Percentiles rank a stretch among this genome's conserved stretches.
Evolutionary conservation across 2,888 invertebrate species (phyloP).

Genomic region (Pandemis cinnamomeana): DNA sequence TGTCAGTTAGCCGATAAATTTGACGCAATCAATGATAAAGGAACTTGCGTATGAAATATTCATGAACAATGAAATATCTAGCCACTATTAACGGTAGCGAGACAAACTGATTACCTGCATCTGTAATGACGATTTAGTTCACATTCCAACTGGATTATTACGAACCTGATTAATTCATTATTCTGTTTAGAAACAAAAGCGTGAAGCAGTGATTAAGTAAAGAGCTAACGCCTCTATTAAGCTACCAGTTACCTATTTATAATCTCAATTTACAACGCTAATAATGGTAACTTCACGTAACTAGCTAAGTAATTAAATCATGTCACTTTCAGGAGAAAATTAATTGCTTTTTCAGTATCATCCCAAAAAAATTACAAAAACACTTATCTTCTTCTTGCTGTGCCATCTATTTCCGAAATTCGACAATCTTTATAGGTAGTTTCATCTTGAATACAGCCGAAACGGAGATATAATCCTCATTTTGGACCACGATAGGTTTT

Average conservation of each 20-base stretch:
- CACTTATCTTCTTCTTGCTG: too few species aligned
- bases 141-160: constrained; percentile 36
- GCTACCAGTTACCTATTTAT: background rate
- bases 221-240: background rate
- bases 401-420: too few species aligned
- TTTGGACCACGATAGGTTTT: too few species aligned
- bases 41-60: constrained; percentile 47
- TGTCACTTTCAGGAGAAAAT: too few species aligned
- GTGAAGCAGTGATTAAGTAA: background rate
- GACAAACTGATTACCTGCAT: constrained; percentile 31
- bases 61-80: constrained; percentile 38
- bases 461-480: too few species aligned
- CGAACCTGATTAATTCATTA: constrained; percentile 29
- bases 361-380: too few species aligned
- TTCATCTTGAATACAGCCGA: too few species aligned
- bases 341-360: too few species aligned
- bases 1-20: background rate
- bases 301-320: too few species aligned
- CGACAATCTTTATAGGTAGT: too few species aligned
- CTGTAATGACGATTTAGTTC: constrained; percentile 32
- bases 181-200: background rate
- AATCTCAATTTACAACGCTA: background rate
- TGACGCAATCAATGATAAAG: background rate
- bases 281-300: too few species aligned
- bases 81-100: constrained; percentile 31